These are phyloP conservation scores for Tetragnatha versicolor DNA, from an alignment of 1,140 invertebrate species.

Conservation along the genomic window DNA sequence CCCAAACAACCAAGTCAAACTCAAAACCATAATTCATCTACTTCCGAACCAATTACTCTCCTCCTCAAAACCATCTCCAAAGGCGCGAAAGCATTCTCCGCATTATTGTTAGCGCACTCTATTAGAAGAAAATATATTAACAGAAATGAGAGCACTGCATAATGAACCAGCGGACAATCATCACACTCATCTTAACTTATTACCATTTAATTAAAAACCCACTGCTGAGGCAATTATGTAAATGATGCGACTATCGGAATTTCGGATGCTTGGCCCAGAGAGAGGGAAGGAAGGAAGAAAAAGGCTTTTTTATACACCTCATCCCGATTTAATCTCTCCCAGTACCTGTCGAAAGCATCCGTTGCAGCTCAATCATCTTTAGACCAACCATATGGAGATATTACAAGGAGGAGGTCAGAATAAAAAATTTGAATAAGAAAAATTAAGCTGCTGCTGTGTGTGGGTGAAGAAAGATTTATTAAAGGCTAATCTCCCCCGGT, in stretches of 20 bases:
- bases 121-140: constrained; percentile 18
- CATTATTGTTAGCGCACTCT: too few species aligned
- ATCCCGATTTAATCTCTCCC: constrained; percentile 32
- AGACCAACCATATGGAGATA: constrained; percentile 40
- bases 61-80: too few species aligned
- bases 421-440: not conserved
- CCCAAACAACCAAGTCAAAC: too few species aligned
- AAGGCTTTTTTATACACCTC: constrained; percentile 5
- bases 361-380: constrained; percentile 41
- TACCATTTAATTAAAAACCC: constrained; percentile 55
- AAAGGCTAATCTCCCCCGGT: too few species aligned
- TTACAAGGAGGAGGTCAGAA: constrained; percentile 24
- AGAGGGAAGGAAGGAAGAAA: not conserved
- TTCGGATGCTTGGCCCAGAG: not conserved
- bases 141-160: constrained; percentile 21
- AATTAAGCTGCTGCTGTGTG: not conserved
- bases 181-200: constrained; percentile 51
- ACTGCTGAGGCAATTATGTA: constrained; percentile 38
- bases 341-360: constrained; percentile 50
- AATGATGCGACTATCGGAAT: constrained; percentile 45
- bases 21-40: too few species aligned
- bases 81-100: too few species aligned
- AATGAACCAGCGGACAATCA: constrained; percentile 42
- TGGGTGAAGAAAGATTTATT: too few species aligned
- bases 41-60: too few species aligned